These are phyloP conservation scores for Harmothoe impar DNA, from an alignment of 2,888 invertebrate species.

Conservation along the genomic window DNA sequence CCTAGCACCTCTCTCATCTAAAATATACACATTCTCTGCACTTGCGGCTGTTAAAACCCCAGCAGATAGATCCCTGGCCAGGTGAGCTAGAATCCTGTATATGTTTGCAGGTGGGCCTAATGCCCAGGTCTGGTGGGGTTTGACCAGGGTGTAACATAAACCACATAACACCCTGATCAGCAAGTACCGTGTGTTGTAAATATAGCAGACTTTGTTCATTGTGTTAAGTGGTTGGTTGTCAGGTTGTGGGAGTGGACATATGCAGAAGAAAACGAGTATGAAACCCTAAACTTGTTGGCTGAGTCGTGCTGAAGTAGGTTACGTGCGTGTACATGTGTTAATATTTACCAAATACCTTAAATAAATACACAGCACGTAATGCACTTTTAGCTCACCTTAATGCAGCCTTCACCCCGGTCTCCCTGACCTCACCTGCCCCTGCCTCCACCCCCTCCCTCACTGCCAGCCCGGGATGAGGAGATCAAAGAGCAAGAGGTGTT, in stretches of 20 bases:
- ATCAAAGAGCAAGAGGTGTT: background rate
- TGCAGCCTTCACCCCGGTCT: background rate
- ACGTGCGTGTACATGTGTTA: background rate
- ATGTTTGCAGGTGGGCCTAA: slow-evolving; percentile 13
- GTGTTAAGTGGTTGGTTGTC: too few species aligned
- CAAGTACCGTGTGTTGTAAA: too few species aligned
- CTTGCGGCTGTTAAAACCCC: background rate
- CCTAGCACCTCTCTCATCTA: too few species aligned
- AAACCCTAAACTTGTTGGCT: too few species aligned
- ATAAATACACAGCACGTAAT: background rate
- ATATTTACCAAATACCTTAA: slow-evolving; percentile 14
- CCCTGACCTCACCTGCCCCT: slow-evolving; percentile 13
- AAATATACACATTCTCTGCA: too few species aligned
- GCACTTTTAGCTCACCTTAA: background rate
- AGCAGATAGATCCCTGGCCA: background rate
- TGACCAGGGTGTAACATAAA: background rate
- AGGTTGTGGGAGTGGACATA: too few species aligned
- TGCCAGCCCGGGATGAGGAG: too few species aligned
- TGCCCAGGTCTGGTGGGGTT: background rate
- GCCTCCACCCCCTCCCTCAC: background rate
- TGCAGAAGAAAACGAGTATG: too few species aligned
- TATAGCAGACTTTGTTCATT: too few species aligned
- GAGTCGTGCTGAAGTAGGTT: too few species aligned
- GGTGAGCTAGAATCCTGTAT: background rate
- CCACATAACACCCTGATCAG: too few species aligned